Base-by-base conservation (phyloP, 2,888 invertebrate genomes). In the Drosophila algonquin region DNA sequence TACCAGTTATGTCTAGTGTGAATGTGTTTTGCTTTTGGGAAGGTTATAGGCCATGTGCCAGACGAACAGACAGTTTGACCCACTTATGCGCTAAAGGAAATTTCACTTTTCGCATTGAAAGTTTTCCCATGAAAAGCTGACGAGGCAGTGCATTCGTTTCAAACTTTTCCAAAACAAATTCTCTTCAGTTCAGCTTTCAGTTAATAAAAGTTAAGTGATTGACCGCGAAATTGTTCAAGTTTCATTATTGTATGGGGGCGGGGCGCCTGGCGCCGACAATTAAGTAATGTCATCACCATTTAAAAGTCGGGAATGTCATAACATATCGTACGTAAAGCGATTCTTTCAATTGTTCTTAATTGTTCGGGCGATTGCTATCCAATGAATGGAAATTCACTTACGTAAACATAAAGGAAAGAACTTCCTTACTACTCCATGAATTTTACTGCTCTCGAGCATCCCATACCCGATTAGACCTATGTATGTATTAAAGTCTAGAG, bases 101-200 rank as follows among this genome's bases (percentile, higher is more conserved):
- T 55, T 73, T 64, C 64, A 73, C 64, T 58, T 71, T 71, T 73
- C 53, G 30, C 47, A 50, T 63, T 47, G 63, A 63, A 71, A 71
- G 21, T 71, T 71, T 57, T 45, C 16, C 32, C 16, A 51, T 16
- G 27, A n/a, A 14, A n/a, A 18, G 9, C 40, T 7, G 14, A 40
- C 6, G 14, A 6, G 8, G 10, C 24, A 14, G 35, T 12, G 24
- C 14, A 14, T 9, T 46, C 24, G 44, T 45, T 52, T 1, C 46
- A 18, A 65, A 65, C 65, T 45, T 35, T 40, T 16, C 16, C 9
- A 32, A 27, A 27, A 44, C 8, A 30, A 30, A 30, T 8, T 30
- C 7, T 30, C 7, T 8, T 27, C 27, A 2, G 8, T 7, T 40
- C 32, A 47, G 46, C 9, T 46, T 10, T 46, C 14, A 9, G 30